Base-by-base conservation (phyloP, 2,113 vertebrate genomes). In the Xyrauchen texanus region DNA sequence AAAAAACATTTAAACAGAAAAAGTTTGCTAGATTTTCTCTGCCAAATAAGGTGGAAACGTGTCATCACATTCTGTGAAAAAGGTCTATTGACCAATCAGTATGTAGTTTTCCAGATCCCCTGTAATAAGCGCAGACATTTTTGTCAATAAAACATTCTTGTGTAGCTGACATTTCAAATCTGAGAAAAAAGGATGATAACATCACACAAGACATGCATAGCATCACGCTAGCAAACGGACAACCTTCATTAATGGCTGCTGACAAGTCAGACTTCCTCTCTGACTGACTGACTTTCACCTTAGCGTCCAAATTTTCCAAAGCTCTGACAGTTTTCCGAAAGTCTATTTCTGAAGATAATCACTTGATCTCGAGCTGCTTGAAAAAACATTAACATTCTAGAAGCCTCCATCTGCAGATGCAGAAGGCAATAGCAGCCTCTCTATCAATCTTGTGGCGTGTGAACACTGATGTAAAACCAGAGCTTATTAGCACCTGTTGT, bases 341-440 rank as follows among this genome's bases (percentile, higher is more conserved):
- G 58, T 74, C 71, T 62, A 74, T 74, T 74, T 74, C 16, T 63
- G 58, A 46, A 74, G 58, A 63, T 63, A 63, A 63, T 63, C 10
- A 5, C 15, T 74, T 63, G 16, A 74, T 63, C 71, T 8, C 42
- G 8, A 15, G 70, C 55, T 72, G n/a, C n/a, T 47, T 21, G 45
- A 51, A 16, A 58, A 63, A 74, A 63, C 15, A 42, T 61, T 74
- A 51, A 34, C 68, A 57, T 61, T 60, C 71, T 2, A 9, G 51
- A 57, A 71, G 34, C 42, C 44, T 9, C 34, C 16, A 11, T 62
- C 71, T 71, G 4, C 53, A 58, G 12, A 45, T 58, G 42, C 9
- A 58, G 12, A 5, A 46, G 34, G 8, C 21, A 55, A 11, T 34
- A 71, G 53, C 8, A 12, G 10, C 3, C 9, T 42, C 46, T 65